Evolutionary conservation across 2,888 invertebrate species (phyloP), one percentile per base, ranked within the genome.

Genomic region (Hipparchia sbordonii): DNA sequence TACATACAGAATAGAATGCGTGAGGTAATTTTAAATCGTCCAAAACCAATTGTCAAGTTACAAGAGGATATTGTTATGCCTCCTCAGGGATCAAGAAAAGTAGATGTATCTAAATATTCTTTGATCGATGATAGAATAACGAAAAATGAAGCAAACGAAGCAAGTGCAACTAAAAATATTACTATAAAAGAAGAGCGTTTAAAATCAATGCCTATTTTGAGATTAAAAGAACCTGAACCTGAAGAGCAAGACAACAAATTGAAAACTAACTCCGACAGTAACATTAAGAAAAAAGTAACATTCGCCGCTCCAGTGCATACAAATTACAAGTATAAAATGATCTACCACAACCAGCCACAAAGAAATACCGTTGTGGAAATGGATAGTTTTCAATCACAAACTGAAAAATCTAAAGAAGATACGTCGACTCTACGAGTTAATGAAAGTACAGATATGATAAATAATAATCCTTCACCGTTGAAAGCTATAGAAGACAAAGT

Each of bases 371-470:
- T 60, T 65, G n/a, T 71, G 2, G 67, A 71, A 68, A 68, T 65
- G 63, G 68, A 71, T 1, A 68, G 60, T 57, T 10, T 1, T n/a
- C 23, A 10, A 60, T 9, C 48, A 33, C 23, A 56, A 8, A 23
- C 45, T 8, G 12, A 3, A 60, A 9, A 57, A n/a, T n/a, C 39
- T 6, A 13, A 52, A 10, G 63, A 85, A 76, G 92, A 70, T 23
- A 54, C 45, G 60, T 12, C 72, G n/a, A n/a, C 48, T 7, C 12
- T 13, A 12, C 6, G 8, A 13, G 56, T 23, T 23, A 57, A 9
- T 8, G 67, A 46, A 56, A 57, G 23, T 57, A 45, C 67, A 46
- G 57, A 65, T 62, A 4, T 6, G 48, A 45, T 9, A 45, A 61
- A 6, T 9, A 61, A 6, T 9, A 62, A 48, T 13, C 46, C 13